These are phyloP conservation scores for Piaya cayana DNA, from an alignment of 2,113 vertebrate species.

Conservation along the genomic window DNA sequence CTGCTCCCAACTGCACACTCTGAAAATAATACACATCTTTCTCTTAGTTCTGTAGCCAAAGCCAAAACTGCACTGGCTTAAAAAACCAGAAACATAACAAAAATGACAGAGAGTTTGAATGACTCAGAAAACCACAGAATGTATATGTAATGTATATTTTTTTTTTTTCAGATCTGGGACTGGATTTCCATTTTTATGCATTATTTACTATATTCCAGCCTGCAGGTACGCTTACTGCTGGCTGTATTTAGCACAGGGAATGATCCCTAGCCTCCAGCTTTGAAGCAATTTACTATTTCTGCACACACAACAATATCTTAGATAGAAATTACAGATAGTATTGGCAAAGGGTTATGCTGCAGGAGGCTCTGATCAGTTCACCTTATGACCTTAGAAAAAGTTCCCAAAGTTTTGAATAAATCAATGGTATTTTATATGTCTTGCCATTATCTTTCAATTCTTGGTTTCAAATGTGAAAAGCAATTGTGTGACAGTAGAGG, in stretches of 20 bases:
- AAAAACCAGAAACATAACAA: neutral
- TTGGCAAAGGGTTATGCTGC: neutral
- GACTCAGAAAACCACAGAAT: neutral
- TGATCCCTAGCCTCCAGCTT: neutral
- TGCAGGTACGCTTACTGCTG: neutral
- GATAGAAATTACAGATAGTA: neutral
- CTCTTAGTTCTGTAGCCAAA: neutral
- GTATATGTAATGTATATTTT: neutral
- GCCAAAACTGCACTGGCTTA: neutral
- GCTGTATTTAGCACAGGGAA: neutral
- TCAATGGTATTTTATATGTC: neutral
- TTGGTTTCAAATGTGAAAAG: neutral
- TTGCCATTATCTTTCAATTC: neutral
- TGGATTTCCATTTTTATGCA: neutral
- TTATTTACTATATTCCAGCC: neutral
- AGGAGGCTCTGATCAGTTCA: neutral
- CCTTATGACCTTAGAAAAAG: neutral
- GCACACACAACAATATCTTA: neutral
- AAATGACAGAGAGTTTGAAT: neutral
- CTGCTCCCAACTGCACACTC: neutral
- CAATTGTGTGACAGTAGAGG: neutral
- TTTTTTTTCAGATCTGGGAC: neutral
- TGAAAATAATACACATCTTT: neutral
- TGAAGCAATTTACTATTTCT: neutral
- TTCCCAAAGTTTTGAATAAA: neutral